Conservation (phyloP, 2,797 vertebrate species). For the Hydrolagus colliei region DNA sequence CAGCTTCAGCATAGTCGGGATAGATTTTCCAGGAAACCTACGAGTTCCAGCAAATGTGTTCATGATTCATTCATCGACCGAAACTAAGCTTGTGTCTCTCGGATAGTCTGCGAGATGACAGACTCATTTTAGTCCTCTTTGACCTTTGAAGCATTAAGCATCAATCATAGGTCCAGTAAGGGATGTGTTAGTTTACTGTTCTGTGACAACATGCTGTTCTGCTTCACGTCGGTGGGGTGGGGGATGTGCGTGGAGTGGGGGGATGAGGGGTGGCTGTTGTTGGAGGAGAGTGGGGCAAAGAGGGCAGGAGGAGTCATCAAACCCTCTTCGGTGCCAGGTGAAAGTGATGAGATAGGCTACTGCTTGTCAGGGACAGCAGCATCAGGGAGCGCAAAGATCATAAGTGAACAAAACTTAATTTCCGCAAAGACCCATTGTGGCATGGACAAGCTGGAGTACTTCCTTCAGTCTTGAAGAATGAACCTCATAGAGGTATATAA, state of each 20-base stretch:
- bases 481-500: too few species aligned
- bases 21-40: background rate
- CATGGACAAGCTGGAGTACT: too few species aligned
- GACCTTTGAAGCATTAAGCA: background rate
- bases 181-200: background rate
- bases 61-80: slow-evolving; percentile 24
- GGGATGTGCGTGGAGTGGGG: too few species aligned
- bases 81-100: background rate
- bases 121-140: slow-evolving; percentile 9
- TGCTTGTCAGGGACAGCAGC: background rate
- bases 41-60: slow-evolving; percentile 28
- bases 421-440: too few species aligned
- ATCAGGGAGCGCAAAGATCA: background rate
- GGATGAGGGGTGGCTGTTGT: too few species aligned
- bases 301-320: too few species aligned
- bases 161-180: slow-evolving; percentile 14
- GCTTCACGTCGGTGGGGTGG: background rate
- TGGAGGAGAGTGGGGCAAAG: too few species aligned
- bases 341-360: background rate
- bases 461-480: too few species aligned
- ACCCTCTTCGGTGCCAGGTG: background rate
- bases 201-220: background rate
- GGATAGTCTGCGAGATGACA: background rate
- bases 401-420: too few species aligned
- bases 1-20: background rate